A percentile compares a stretch with the other conserved stretches of the same genome.
Evolutionary conservation across 2,113 vertebrate species (phyloP).

Genomic region (Peromyscus californicus): DNA sequence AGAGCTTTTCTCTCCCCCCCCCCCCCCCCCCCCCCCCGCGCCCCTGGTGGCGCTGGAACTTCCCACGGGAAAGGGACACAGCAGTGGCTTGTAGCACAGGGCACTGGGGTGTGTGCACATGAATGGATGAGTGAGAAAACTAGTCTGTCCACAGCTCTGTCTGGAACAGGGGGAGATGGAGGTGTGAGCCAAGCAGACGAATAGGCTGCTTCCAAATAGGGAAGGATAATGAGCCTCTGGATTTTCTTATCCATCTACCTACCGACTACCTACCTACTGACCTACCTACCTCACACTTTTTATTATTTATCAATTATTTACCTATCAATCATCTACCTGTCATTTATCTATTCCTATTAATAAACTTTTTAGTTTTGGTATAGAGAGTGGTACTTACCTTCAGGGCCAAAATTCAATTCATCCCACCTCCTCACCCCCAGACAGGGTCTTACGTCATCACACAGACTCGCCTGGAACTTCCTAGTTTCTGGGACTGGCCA

Average conservation of each 20-base stretch:
- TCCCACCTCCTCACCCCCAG: not conserved
- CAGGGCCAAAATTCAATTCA: not conserved
- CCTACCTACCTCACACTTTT: not conserved
- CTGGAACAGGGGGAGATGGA: not conserved
- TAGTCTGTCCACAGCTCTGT: not conserved
- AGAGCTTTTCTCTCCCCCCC: not conserved
- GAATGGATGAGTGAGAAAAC: not conserved
- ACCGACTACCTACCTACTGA: not conserved
- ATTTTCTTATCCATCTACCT: not conserved
- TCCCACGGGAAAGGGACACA: not conserved
- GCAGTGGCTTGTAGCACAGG: not conserved
- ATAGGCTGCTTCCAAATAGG: not conserved
- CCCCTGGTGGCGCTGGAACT: not conserved
- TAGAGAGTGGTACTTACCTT: not conserved
- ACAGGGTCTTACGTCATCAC: not conserved
- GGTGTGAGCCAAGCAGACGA: not conserved
- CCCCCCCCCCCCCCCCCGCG: no score
- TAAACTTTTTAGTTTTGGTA: not conserved
- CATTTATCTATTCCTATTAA: not conserved
- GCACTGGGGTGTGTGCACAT: not conserved
- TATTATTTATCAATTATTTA: not conserved
- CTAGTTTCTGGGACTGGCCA: not conserved
- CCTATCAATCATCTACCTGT: not conserved
- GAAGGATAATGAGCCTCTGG: not conserved
- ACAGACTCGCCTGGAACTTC: not conserved